Conservation (phyloP, 1,140 invertebrate genomes). For the Bombus confusus region DNA sequence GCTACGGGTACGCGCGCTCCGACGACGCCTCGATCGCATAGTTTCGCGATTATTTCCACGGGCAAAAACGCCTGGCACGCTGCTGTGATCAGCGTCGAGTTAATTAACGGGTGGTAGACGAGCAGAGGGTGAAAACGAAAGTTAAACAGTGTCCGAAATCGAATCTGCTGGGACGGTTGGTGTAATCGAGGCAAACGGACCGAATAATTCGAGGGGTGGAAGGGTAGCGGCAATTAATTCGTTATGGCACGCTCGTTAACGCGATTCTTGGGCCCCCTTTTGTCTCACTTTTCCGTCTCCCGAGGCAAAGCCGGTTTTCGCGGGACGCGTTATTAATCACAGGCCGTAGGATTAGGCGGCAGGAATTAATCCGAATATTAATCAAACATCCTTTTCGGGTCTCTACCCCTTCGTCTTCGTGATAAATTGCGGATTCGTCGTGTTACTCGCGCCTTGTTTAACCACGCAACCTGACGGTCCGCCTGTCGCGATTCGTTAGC, state of each 20-base stretch:
- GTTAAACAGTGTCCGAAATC: not conserved
- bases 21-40: not conserved
- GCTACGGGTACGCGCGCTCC: not conserved
- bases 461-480: constrained; percentile 23
- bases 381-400: constrained; percentile 58
- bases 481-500: constrained; percentile 18
- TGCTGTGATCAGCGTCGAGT: not conserved
- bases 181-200: not conserved
- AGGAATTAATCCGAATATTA: constrained; percentile 69
- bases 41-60: not conserved
- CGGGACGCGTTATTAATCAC: constrained; percentile 48
- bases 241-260: constrained; percentile 11
- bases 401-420: constrained; percentile 6
- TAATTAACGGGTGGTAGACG: not conserved
- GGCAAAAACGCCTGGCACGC: not conserved
- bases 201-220: not conserved
- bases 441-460: constrained; percentile 17
- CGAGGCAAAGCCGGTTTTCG: not conserved
- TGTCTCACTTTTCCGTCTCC: constrained; percentile 8
- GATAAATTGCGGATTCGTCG: constrained; percentile 52
- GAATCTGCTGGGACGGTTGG: not conserved
- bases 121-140: not conserved
- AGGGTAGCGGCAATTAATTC: constrained; percentile 36
- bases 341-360: constrained; percentile 46
- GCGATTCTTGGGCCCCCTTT: constrained; percentile 1